Evolutionary conservation across 2,797 vertebrate genomes (phyloP), one percentile per base, ranked within the genome.

Genomic region (Pipistrellus pygmaeus): DNA sequence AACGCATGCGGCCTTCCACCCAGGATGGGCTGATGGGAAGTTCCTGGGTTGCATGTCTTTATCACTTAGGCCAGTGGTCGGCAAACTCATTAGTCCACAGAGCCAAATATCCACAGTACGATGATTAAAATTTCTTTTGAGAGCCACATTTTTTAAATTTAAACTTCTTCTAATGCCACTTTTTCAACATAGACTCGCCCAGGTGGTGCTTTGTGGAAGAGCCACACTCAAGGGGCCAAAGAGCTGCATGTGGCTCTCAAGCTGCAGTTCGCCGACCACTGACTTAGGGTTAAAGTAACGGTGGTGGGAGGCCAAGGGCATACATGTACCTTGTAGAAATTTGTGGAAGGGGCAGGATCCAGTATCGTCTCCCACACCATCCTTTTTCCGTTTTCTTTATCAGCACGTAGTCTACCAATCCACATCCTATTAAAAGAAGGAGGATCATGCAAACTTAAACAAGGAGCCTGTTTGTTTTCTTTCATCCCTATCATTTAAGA

Each of bases 381-480:
- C 66, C 12, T 14, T 55, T 8, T 21, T 5, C 55, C 25, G 23
- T 27, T 27, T 27, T 95, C 81, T 85, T 95, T 96, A 57, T 95
- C 55, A 38, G 64, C 62, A 90, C 35, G 4, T 92, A 55, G 91
- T 87, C 76, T 93, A 93, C 94, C 96, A 90, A 97, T 96, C 86
- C 82, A 93, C 85, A 77, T 95, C 85, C 92, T 57, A 82, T 89
- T 95, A 95, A 94, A 97, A 96, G 81, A 95, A 96, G 88, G 69
- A 97, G 96, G 96, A 95, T 95, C 96, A 98, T 98, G 86, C 97
- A 98, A 98, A 97, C 90, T 97, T 98, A 98, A 98, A 96, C 96
- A 97, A 97, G 96, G 93, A 96, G 95, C 80, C 97, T 97, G 95
- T 98, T 98, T 98, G 97, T 98, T 98, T 98, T 97, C 95, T 96